Evolutionary conservation across 2,888 invertebrate genomes (phyloP), one percentile per base, ranked within the genome.

Genomic region (Harpalus rubripes): DNA sequence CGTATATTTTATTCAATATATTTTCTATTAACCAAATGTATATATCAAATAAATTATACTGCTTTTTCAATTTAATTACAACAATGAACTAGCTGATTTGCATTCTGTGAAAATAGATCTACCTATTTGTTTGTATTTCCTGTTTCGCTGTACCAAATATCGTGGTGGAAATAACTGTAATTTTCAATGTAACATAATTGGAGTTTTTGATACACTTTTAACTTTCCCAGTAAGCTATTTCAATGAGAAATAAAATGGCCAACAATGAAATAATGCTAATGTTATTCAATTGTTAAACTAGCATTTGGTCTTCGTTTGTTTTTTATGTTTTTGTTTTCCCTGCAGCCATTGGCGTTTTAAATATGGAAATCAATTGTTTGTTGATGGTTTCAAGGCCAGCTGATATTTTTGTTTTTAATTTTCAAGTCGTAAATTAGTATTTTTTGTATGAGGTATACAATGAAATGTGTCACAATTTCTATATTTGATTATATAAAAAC

Each of bases 301-400:
- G 41, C 44, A 72, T 58, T 81, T 81, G 63, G 32, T 72, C 44
- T 32, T 79, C 41, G 39, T 68, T 81, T 85, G 76, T 65, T 74
- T 65, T 74, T 56, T 8, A 32, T 83, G 26, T 58, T 22, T 39
- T 32, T 84, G 41, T 78, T 56, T 41, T 22, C 18, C 32, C 32
- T 63, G n/a, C 7, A 12, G 63, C 59, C 41, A 56, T 68, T 18
- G 12, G 2, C 15, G 32, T 39, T 76, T 58, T 26, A 78, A 10
- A 10, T 52, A 22, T 74, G 41, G 22, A 78, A 58, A 78, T 18
- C 78, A 56, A 78, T 78, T 44, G 56, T 78, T 78, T 58, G 26
- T 56, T 56, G 56, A 58, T 56, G 52, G 41, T 76, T 63, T 68
- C 68, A 68, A 68, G 68, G 68, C 39, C 32, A 15, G 26, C 7